Percentiles rank a stretch among this genome's conserved stretches.
Conservation (phyloP, 2,888 invertebrate species). For the Cephus pygmeus region DNA sequence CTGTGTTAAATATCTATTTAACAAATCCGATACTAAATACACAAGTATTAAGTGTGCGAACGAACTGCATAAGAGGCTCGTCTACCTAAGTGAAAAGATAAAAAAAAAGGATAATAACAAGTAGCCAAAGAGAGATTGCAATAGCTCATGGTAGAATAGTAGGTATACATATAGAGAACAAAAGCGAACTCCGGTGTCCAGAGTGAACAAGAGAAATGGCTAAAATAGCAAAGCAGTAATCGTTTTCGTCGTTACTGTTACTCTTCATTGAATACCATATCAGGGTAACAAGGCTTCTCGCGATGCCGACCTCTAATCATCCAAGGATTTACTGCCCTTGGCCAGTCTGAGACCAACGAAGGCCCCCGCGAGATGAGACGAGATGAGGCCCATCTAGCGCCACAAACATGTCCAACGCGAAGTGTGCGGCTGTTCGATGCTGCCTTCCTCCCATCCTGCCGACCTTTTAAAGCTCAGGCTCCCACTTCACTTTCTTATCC, state of each 20-base stretch:
- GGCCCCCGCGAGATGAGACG: background rate
- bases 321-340: slow-evolving; percentile 50
- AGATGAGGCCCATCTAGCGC: background rate
- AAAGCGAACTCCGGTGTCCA: background rate
- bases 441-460: background rate
- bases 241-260: slow-evolving; percentile 38
- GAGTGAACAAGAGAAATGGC: background rate
- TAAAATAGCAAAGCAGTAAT: slow-evolving; percentile 25
- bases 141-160: background rate
- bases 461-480: background rate
- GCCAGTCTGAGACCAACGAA: slow-evolving; percentile 1
- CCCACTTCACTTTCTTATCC: background rate
- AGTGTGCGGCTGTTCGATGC: background rate
- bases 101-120: background rate
- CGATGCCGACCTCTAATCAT: slow-evolving; percentile 58
- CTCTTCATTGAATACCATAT: slow-evolving; percentile 50
- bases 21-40: background rate
- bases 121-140: background rate
- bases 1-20: background rate
- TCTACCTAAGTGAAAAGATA: background rate
- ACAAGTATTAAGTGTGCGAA: background rate
- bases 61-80: background rate
- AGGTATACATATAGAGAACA: background rate
- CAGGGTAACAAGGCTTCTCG: slow-evolving; percentile 42
- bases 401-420: background rate